phyloP scores from a whole-genome alignment of 2,797 vertebrate species.

The Zalophus californianus region DNA sequence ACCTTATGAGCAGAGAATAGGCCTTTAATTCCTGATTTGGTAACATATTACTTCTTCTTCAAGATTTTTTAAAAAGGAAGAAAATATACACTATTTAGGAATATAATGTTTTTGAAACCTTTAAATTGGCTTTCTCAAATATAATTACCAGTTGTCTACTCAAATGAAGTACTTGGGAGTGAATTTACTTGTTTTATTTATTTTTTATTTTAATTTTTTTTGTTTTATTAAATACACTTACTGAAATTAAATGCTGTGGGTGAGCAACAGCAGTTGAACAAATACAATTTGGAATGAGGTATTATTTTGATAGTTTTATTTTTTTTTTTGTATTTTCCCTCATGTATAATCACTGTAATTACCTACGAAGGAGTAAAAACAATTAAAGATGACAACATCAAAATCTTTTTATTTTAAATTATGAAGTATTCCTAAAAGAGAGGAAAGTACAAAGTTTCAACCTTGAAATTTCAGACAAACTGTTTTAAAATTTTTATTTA shows the following conservation, averaged over 20 bases:
- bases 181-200: neutral
- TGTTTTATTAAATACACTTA: neutral
- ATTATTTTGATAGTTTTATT: neutral
- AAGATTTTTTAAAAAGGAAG: neutral
- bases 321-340: neutral
- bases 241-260: neutral
- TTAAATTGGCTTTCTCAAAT: neutral
- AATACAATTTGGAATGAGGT: neutral
- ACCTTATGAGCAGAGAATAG: neutral
- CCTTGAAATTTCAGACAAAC: neutral
- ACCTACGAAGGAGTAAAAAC: neutral
- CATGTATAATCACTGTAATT: neutral
- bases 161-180: neutral
- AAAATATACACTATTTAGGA: neutral
- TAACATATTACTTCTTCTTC: neutral
- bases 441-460: neutral
- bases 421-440: neutral
- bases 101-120: neutral
- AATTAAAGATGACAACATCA: neutral
- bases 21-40: neutral
- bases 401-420: neutral
- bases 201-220: neutral
- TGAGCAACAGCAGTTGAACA: neutral
- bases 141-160: neutral
- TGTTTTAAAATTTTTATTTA: neutral